Conservation (phyloP, 2,113 vertebrate genomes). For the Callorhinus ursinus region DNA sequence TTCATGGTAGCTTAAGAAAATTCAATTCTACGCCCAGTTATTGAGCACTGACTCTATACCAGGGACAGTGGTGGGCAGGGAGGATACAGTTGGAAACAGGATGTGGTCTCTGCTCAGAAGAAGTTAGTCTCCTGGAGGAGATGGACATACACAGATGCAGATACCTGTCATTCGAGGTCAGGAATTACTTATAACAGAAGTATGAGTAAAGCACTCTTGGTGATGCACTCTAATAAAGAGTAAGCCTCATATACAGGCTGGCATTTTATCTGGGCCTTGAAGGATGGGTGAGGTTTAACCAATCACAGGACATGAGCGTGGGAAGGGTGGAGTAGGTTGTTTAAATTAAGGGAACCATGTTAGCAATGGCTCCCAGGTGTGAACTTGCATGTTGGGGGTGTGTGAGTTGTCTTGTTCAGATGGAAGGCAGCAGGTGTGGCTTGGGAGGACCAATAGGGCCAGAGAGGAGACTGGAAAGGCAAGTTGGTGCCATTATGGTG, state of each 20-base stretch:
- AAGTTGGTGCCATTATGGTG: not conserved
- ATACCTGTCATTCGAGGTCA: not conserved
- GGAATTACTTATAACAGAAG: not conserved
- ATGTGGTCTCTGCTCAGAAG: not conserved
- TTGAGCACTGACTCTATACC: not conserved
- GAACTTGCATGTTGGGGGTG: not conserved
- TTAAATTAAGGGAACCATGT: not conserved
- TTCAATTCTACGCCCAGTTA: not conserved
- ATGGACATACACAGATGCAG: not conserved
- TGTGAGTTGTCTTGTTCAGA: not conserved
- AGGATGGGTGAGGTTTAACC: not conserved
- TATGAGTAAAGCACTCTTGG: not conserved
- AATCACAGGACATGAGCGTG: not conserved
- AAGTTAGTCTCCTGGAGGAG: not conserved
- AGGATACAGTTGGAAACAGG: not conserved
- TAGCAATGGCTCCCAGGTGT: not conserved
- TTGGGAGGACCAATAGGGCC: not conserved
- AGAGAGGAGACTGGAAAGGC: not conserved
- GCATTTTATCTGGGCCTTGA: not conserved
- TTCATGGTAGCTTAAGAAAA: not conserved
- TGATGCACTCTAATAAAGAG: not conserved
- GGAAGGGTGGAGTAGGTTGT: not conserved
- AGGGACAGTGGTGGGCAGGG: not conserved
- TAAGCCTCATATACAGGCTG: not conserved
- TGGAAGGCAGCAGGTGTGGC: not conserved